Evolutionary conservation across 2,113 vertebrate species (phyloP).

Genomic region (Polyodon spathula): DNA sequence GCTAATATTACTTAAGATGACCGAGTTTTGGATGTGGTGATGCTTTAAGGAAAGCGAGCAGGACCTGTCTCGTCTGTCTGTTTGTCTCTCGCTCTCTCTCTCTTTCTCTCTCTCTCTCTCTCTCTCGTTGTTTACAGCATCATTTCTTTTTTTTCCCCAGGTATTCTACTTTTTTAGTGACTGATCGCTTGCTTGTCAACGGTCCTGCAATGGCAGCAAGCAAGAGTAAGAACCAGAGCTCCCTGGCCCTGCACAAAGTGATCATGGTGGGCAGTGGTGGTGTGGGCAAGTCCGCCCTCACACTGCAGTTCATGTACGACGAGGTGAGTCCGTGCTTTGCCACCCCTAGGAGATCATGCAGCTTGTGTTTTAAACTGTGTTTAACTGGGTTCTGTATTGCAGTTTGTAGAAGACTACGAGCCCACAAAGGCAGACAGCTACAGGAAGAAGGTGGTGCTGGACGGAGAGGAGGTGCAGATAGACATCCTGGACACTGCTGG

Average conservation of each 20-base stretch:
- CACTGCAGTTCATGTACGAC: constrained; percentile 72
- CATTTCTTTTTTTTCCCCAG: not conserved
- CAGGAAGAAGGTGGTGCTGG: constrained; percentile 70
- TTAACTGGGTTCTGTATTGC: not conserved
- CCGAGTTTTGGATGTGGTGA: too few species aligned
- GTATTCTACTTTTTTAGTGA: not conserved
- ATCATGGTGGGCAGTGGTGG: constrained; percentile 77
- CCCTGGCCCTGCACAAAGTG: constrained; percentile 68
- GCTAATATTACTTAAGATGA: too few species aligned
- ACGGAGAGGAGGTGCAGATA: constrained; percentile 72
- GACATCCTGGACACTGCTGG: constrained; percentile 73
- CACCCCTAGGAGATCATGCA: not conserved
- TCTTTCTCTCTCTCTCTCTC: too few species aligned
- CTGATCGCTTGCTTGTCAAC: not conserved
- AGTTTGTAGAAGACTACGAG: constrained; percentile 78
- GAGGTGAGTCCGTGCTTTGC: constrained; percentile 50
- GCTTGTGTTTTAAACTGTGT: not conserved
- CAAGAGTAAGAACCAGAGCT: constrained; percentile 67
- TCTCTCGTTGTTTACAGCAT: not conserved
- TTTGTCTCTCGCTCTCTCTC: too few species aligned
- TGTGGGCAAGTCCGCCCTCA: constrained; percentile 71
- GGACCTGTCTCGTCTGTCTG: too few species aligned
- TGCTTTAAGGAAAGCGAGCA: too few species aligned
- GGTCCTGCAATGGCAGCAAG: constrained; percentile 54
- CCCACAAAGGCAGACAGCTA: constrained; percentile 76